Conservation (phyloP, 2,113 vertebrate genomes). For the Rhipidura dahli region DNA sequence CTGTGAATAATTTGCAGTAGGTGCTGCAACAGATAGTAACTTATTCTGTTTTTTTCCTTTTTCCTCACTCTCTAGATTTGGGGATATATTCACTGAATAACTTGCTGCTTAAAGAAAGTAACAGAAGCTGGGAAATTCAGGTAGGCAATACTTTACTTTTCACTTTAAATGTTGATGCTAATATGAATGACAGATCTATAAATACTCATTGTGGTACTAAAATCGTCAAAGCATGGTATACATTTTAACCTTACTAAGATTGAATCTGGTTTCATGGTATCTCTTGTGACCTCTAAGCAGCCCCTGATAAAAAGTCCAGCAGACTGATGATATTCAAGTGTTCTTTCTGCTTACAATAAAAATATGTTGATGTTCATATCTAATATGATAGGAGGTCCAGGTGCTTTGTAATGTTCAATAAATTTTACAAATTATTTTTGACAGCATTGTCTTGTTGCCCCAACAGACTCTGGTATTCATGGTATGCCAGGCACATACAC, state of each 20-base stretch:
- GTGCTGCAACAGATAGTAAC: neutral
- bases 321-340: neutral
- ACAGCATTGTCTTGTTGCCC: neutral
- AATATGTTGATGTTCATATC: neutral
- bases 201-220: slow-evolving; percentile 4
- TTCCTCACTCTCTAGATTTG: neutral
- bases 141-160: slow-evolving; percentile 22
- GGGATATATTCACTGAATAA: neutral
- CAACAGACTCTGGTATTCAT: neutral
- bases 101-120: neutral
- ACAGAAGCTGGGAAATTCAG: slow-evolving; percentile 10
- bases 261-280: neutral
- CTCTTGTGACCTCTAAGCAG: slow-evolving; percentile 20
- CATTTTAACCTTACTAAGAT: slow-evolving; percentile 2
- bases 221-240: neutral
- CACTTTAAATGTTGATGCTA: neutral
- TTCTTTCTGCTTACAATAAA: neutral
- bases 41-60: neutral
- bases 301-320: neutral
- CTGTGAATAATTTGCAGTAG: neutral
- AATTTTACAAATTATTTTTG: slow-evolving; percentile 1
- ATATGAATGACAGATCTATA: neutral
- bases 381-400: neutral
- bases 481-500: neutral
- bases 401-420: neutral